These are phyloP conservation scores for Phanerotoma sp. DNA, from an alignment of 2,888 invertebrate species.

Conservation along the genomic window DNA sequence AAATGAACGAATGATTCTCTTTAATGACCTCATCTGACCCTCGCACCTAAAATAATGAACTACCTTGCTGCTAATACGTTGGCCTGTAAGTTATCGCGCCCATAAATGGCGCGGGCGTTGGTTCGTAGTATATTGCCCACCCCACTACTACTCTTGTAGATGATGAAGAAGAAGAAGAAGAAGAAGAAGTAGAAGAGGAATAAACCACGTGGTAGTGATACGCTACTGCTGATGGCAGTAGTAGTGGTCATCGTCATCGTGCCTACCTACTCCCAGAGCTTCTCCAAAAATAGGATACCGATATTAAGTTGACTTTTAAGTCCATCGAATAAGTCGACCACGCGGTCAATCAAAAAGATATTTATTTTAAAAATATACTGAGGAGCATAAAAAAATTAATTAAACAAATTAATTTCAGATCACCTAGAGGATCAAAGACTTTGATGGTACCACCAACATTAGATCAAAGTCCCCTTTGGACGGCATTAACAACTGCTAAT, in stretches of 20 bases:
- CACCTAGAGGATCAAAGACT: slow-evolving; percentile 47
- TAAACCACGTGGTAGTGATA: slow-evolving; percentile 18
- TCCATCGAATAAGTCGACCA: too few relatives aligned
- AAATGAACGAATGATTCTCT: background rate
- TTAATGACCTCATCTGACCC: background rate
- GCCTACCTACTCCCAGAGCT: slow-evolving; percentile 41
- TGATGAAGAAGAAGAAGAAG: too few relatives aligned
- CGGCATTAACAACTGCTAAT: slow-evolving; percentile 75
- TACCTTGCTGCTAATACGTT: slow-evolving; percentile 25
- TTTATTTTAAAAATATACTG: too few relatives aligned
- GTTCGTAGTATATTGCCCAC: slow-evolving; percentile 40
- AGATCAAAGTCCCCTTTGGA: slow-evolving; percentile 79
- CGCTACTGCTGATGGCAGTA: slow-evolving; percentile 22
- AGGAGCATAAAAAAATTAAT: background rate
- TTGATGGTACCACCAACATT: slow-evolving; percentile 53
- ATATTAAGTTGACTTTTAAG: slow-evolving; percentile 23
- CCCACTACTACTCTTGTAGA: slow-evolving; percentile 28
- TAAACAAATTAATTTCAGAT: slow-evolving; percentile 37
- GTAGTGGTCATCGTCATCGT: slow-evolving; percentile 22
- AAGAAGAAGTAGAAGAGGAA: too few relatives aligned
- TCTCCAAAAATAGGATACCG: slow-evolving; percentile 53
- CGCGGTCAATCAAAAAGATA: too few relatives aligned
- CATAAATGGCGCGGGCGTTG: slow-evolving; percentile 57
- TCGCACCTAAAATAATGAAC: slow-evolving; percentile 25
- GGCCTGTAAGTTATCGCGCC: slow-evolving; percentile 41